Evolutionary conservation across 2,888 invertebrate species (phyloP), one percentile per base, ranked within the genome.

Genomic region (Eledone cirrhosa): DNA sequence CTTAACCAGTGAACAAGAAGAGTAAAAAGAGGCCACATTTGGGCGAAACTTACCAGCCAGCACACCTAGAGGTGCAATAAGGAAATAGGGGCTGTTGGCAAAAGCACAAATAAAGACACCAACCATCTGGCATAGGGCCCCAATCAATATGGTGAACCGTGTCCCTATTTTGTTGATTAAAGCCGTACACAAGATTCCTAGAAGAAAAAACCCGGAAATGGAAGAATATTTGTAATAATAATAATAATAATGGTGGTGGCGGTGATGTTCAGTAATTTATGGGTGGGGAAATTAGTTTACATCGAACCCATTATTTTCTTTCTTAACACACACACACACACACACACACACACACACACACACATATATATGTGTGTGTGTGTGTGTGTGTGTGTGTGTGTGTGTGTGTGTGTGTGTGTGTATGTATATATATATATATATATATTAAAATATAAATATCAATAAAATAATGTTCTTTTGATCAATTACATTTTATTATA

Each of bases 81-180:
- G 22, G 29, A 47, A 24, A 0, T 22, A 24, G 22, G 76, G 76
- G 14, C 48, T 27, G 2, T 11, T 24, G 24, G 41, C 29, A 16
- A 76, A 76, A 3, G 76, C 7, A 19, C 24, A 47, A 2, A 48
- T 22, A 24, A 48, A 16, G 13, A 76, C 41, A 1, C 76, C 76
- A 11, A 48, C 2, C 24, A 48, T 27, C 7, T 76, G 48, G 1
- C 47, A 48, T 14, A 48, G 27, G 3, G 48, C 76, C 8, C 76
- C 76, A 27, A 76, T 48, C n/a, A 76, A 22, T 47, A 76, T 76
- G 13, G 76, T 76, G 27, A 27, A 48, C 11, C 48, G 47, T 13
- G 76, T 76, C 14, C 76, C 76, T 19, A 76, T 76, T n/a, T 76
- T 76, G 76, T 76, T 76, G 3, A 76, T 8, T 48, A 76, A 22